These are phyloP conservation scores for Gonatopus flavifemur DNA, from an alignment of 1,140 invertebrate species.

Conservation along the genomic window DNA sequence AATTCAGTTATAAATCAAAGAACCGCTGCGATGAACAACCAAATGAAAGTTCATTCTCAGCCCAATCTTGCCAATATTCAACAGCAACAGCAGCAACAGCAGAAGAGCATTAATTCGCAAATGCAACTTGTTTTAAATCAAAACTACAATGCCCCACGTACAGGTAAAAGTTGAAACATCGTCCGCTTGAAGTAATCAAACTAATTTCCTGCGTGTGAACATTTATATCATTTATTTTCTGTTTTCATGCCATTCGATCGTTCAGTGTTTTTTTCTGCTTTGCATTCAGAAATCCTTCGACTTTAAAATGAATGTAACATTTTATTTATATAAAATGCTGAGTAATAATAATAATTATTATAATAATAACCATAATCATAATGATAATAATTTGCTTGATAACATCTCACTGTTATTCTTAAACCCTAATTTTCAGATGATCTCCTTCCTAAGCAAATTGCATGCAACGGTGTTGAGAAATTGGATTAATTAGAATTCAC, in stretches of 20 bases:
- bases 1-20: constrained; percentile 49
- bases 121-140: constrained; percentile 54
- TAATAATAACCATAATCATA: neutral
- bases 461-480: constrained; percentile 39
- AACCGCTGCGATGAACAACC: constrained; percentile 49
- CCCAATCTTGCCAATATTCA: constrained; percentile 48
- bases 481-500: constrained; percentile 26
- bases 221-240: too few species aligned
- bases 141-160: constrained; percentile 49
- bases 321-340: constrained; percentile 1
- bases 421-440: constrained; percentile 32
- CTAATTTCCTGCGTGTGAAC: too few species aligned
- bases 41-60: constrained; percentile 50
- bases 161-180: constrained; percentile 45
- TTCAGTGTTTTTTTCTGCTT: too few species aligned
- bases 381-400: neutral
- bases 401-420: constrained; percentile 1
- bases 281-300: too few species aligned
- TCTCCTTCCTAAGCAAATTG: constrained; percentile 31
- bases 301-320: neutral
- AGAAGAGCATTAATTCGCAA: constrained; percentile 39
- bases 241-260: too few species aligned
- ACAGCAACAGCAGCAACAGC: constrained; percentile 45
- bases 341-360: constrained; percentile 4
- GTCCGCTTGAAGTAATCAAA: too few species aligned